phyloP scores from a whole-genome alignment of 2,113 vertebrate genomes.

The Tychaedon coryphoeus region DNA sequence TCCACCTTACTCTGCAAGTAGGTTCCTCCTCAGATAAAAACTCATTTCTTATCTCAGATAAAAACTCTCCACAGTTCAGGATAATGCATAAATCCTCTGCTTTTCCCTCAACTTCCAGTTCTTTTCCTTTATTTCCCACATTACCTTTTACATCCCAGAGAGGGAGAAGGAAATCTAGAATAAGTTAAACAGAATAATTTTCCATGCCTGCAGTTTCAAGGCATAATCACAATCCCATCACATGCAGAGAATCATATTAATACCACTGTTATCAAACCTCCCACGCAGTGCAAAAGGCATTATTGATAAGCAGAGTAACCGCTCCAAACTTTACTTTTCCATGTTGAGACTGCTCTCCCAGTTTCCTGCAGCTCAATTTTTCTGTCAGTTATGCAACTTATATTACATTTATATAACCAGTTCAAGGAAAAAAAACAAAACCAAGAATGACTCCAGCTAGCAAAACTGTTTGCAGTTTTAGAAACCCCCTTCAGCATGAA shows the following conservation, averaged over 20 bases:
- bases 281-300: not conserved
- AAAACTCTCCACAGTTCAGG: not conserved
- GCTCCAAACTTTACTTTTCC: not conserved
- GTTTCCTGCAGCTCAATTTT: not conserved
- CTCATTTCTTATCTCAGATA: not conserved
- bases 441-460: not conserved
- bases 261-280: not conserved
- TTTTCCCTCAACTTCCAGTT: not conserved
- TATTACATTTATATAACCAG: not conserved
- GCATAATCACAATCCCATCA: not conserved
- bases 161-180: not conserved
- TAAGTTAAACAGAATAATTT: not conserved
- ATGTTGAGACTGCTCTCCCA: not conserved
- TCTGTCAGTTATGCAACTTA: not conserved
- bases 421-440: rapidly evolving
- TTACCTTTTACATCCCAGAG: not conserved
- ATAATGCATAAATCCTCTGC: not conserved
- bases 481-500: not conserved
- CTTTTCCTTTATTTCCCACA: not conserved
- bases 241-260: not conserved
- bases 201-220: not conserved
- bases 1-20: not conserved
- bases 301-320: not conserved
- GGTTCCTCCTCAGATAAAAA: not conserved
- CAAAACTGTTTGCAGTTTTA: not conserved